phyloP scores from a whole-genome alignment of 2,113 vertebrate genomes.

The Crotalus viridis region DNA sequence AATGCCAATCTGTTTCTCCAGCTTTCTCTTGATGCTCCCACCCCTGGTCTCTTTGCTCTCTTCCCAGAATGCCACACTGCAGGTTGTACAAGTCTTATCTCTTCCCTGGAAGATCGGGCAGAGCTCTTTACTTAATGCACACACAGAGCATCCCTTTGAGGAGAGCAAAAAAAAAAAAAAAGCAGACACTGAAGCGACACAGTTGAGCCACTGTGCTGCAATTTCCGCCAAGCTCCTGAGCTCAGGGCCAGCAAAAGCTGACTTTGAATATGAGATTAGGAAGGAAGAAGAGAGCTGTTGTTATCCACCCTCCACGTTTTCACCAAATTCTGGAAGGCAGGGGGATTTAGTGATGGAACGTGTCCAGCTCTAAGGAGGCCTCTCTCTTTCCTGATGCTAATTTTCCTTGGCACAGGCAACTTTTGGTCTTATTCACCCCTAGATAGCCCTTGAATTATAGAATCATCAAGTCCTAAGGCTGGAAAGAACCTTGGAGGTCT shows the following conservation, averaged over 20 bases:
- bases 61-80: constrained; percentile 40
- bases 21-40: neutral
- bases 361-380: neutral
- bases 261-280: constrained; percentile 66
- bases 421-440: neutral
- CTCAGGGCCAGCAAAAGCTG: constrained; percentile 62
- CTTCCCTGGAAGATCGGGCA: constrained; percentile 55
- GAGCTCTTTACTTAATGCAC: constrained; percentile 58
- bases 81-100: constrained; percentile 52
- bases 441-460: neutral
- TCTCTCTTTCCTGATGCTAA: neutral
- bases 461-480: too few species aligned
- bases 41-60: neutral
- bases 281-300: constrained; percentile 53
- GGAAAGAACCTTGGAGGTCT: too few species aligned
- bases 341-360: neutral
- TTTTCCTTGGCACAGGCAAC: too few species aligned
- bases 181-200: constrained; percentile 59
- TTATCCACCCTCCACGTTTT: constrained; percentile 44
- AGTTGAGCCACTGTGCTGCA: constrained; percentile 62
- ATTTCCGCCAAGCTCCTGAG: constrained; percentile 62
- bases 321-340: neutral
- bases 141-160: constrained; percentile 69
- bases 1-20: neutral
- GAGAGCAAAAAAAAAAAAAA: constrained; percentile 62